A percentile compares a stretch with the other conserved stretches of the same genome.
Conservation (phyloP, 2,888 invertebrate species). For the Agrochola lychnidis region DNA sequence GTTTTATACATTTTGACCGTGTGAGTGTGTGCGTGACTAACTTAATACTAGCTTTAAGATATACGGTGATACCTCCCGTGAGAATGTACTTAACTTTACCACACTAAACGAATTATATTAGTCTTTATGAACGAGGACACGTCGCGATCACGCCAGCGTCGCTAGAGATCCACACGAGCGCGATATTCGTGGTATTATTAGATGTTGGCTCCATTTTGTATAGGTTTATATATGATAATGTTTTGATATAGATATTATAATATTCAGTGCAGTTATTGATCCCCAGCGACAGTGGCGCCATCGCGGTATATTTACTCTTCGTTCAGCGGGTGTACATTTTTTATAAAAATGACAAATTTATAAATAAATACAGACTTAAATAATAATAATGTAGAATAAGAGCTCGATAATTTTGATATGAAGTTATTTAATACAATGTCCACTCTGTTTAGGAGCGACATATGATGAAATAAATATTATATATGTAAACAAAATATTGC, state of each 20-base stretch:
- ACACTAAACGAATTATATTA: slow-evolving; percentile 57
- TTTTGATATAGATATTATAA: slow-evolving; percentile 47
- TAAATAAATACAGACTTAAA: slow-evolving; percentile 62
- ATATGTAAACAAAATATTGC: slow-evolving; percentile 30
- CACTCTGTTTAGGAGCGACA: slow-evolving; percentile 44
- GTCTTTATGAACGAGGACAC: slow-evolving; percentile 23
- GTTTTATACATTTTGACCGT: slow-evolving; percentile 58
- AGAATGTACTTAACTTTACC: slow-evolving; percentile 65
- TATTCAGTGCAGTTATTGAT: slow-evolving; percentile 9
- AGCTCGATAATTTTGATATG: slow-evolving; percentile 67
- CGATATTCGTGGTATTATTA: background rate
- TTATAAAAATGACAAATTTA: slow-evolving; percentile 68
- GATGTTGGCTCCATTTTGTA: slow-evolving; percentile 40
- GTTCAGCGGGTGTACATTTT: slow-evolving; percentile 56
- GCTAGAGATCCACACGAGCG: slow-evolving; percentile 18
- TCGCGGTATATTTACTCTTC: slow-evolving; percentile 14
- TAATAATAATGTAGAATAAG: slow-evolving; percentile 58
- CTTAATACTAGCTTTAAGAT: slow-evolving; percentile 66
- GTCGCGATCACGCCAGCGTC: background rate
- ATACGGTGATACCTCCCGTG: slow-evolving; percentile 58
- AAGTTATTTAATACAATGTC: slow-evolving; percentile 50
- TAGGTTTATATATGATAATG: slow-evolving; percentile 34
- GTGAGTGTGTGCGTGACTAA: slow-evolving; percentile 53
- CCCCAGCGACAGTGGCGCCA: slow-evolving; percentile 44
- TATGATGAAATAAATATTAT: slow-evolving; percentile 35